Evolutionary conservation across 2,888 invertebrate species (phyloP).

Genomic region (Cephus sareptanus): DNA sequence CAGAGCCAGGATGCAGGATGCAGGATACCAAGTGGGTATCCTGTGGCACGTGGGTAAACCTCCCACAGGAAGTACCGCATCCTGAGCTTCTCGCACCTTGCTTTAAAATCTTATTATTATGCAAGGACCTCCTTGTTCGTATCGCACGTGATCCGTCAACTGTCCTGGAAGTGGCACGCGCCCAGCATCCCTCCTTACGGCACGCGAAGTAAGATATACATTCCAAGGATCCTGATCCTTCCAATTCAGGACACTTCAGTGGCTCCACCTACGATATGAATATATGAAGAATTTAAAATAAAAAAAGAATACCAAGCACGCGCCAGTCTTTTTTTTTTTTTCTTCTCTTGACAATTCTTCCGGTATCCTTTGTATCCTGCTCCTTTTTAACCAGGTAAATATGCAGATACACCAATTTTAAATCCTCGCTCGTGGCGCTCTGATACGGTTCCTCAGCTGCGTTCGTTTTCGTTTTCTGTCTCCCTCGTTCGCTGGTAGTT

Average conservation of each 20-base stretch:
- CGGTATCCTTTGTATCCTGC: constrained; percentile 3
- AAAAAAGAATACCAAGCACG: no score
- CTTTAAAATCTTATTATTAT: neutral
- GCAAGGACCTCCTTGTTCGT: no score
- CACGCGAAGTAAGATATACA: neutral
- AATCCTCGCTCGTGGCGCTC: no score
- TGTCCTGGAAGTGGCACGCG: neutral
- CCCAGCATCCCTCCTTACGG: neutral
- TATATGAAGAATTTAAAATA: neutral
- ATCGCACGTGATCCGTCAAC: neutral
- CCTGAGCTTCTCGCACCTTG: constrained; percentile 25
- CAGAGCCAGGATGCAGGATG: neutral
- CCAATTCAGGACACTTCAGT: neutral
- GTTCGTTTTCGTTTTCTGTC: no score
- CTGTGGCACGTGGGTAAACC: constrained; percentile 33
- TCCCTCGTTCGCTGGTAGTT: no score
- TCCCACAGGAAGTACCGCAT: constrained; percentile 36
- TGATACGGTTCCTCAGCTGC: no score
- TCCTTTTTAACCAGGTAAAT: no score
- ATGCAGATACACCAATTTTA: no score
- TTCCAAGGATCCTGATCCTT: constrained; percentile 3
- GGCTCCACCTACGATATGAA: constrained; percentile 15
- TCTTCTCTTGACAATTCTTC: neutral
- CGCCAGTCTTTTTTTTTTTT: neutral
- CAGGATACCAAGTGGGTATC: constrained; percentile 20